A percentile compares a stretch with the other conserved stretches of the same genome.
Evolutionary conservation across 2,888 invertebrate species (phyloP).

Genomic region (Sphaerophoria taeniata): DNA sequence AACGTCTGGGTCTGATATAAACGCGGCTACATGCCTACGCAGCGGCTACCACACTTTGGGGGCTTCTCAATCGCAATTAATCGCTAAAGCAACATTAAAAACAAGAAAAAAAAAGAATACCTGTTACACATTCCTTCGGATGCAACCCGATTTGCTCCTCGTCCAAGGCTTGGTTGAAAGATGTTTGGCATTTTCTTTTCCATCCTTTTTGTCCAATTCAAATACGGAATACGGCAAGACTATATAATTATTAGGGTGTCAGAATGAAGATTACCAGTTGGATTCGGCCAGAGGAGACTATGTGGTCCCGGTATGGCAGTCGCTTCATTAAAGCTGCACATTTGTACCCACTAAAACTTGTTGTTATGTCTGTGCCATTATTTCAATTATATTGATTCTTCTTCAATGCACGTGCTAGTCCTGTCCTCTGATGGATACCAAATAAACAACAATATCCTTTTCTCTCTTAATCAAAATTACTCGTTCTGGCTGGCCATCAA

Average conservation of each 20-base stretch:
- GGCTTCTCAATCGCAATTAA: conserved; percentile 69
- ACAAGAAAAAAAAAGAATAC: conserved; percentile 39
- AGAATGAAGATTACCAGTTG: conserved; percentile 64
- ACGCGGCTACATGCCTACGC: conserved; percentile 50
- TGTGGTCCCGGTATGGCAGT: conserved; percentile 21
- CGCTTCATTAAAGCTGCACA: conserved; percentile 61
- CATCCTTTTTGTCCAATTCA: conserved; percentile 32
- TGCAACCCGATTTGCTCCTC: conserved; percentile 55
- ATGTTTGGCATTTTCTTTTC: conserved; percentile 14
- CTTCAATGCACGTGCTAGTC: conserved; percentile 48
- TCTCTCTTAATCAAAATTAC: conserved; percentile 50
- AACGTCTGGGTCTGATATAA: conserved; percentile 14
- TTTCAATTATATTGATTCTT: conserved; percentile 68
- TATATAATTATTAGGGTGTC: conserved; percentile 72
- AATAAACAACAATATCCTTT: conserved; percentile 32
- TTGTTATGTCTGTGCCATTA: conserved; percentile 51
- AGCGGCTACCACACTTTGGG: conserved; percentile 55
- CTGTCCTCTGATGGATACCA: neutral
- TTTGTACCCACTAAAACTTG: conserved; percentile 33
- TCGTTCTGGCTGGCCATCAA: conserved; percentile 13
- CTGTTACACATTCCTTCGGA: conserved; percentile 67
- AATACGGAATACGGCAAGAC: conserved; percentile 30
- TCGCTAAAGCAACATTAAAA: conserved; percentile 45
- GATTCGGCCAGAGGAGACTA: conserved; percentile 32
- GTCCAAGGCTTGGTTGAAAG: conserved; percentile 1